These are phyloP conservation scores for Brenthis hecate DNA, from an alignment of 2,888 invertebrate species.

Conservation along the genomic window DNA sequence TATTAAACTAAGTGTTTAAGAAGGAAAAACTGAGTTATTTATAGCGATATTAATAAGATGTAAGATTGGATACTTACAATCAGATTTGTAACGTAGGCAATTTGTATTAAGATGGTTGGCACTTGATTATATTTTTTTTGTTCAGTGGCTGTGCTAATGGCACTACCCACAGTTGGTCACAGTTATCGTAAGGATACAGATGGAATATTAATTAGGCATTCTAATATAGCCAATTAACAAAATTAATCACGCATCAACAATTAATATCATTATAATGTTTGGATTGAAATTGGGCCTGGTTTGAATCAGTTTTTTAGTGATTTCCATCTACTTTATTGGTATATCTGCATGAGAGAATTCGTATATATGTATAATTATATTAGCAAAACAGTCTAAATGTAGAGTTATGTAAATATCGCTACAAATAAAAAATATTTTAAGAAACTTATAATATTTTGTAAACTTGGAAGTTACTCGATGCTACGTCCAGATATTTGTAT, in stretches of 20 bases:
- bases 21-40: not conserved
- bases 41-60: slow-evolving; percentile 5
- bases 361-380: no score
- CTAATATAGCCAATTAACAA: slow-evolving; percentile 31
- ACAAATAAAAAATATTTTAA: no score
- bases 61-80: slow-evolving; percentile 1
- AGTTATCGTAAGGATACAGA: slow-evolving; percentile 28
- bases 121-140: slow-evolving; percentile 20
- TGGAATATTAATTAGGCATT: slow-evolving; percentile 36
- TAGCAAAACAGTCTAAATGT: no score
- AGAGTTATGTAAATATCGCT: no score
- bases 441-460: no score
- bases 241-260: slow-evolving; percentile 23
- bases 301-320: not conserved
- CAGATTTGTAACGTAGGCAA: slow-evolving; percentile 4
- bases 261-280: slow-evolving; percentile 17
- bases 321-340: not conserved
- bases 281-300: not conserved
- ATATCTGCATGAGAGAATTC: no score
- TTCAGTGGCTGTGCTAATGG: slow-evolving; percentile 20
- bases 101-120: slow-evolving; percentile 16
- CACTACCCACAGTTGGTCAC: slow-evolving; percentile 22
- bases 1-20: not conserved
- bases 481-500: not conserved
- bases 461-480: not conserved